These are phyloP conservation scores for Eulithis testata DNA, from an alignment of 2,888 invertebrate species.

Conservation along the genomic window DNA sequence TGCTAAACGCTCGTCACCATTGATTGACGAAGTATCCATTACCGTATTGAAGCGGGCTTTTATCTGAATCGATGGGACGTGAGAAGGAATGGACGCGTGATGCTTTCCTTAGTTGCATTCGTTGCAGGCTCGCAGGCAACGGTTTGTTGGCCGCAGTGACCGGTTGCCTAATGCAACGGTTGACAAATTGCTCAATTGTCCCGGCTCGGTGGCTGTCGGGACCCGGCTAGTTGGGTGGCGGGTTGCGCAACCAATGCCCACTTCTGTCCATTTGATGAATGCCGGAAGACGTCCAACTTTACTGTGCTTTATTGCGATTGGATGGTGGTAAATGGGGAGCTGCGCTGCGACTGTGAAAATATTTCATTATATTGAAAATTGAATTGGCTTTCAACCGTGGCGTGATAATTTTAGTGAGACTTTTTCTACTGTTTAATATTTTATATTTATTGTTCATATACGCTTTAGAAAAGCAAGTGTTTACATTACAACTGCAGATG, in stretches of 20 bases:
- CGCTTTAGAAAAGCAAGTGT: no score
- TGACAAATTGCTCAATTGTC: conserved; percentile 84
- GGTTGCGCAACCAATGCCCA: conserved; percentile 68
- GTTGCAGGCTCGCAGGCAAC: conserved; percentile 51
- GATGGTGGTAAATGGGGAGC: conserved; percentile 64
- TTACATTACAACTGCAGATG: no score
- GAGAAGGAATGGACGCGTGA: conserved; percentile 61
- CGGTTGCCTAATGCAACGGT: conserved; percentile 74
- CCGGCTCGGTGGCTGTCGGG: conserved; percentile 62
- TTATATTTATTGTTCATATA: conserved; percentile 2
- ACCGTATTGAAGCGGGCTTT: conserved; percentile 61
- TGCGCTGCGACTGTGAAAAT: conserved; percentile 56
- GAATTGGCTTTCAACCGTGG: conserved; percentile 47
- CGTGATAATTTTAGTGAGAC: conserved; percentile 41
- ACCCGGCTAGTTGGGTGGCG: conserved; percentile 71
- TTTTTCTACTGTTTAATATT: conserved; percentile 19
- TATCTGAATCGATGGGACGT: conserved; percentile 60
- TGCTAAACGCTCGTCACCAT: conserved; percentile 63
- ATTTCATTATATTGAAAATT: conserved; percentile 52
- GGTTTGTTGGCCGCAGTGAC: conserved; percentile 63
- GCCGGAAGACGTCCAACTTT: conserved; percentile 78
- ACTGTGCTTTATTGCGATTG: conserved; percentile 76
- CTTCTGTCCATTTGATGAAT: conserved; percentile 67
- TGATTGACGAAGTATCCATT: conserved; percentile 74
- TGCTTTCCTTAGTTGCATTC: conserved; percentile 36